phyloP scores from a whole-genome alignment of 1,140 invertebrate genomes.

The Hyles vespertilio region DNA sequence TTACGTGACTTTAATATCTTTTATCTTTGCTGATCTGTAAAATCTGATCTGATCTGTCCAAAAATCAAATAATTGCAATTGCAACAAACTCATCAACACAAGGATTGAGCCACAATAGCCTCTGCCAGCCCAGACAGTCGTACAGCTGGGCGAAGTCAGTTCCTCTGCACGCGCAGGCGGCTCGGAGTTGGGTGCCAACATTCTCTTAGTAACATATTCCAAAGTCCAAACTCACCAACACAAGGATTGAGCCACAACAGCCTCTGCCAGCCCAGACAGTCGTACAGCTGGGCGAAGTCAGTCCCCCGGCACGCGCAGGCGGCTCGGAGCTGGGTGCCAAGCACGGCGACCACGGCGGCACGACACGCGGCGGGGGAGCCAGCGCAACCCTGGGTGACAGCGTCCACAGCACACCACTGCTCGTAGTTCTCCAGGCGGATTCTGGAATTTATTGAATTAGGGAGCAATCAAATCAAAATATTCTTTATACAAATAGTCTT shows the following conservation, averaged over 20 bases:
- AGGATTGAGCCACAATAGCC: constrained; percentile 93
- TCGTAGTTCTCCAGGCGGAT: constrained; percentile 89
- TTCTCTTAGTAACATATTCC: too few species aligned
- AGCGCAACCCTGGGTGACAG: constrained; percentile 91
- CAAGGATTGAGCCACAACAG: constrained; percentile 95
- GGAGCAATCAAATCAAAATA: too few species aligned
- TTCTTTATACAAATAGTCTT: too few species aligned
- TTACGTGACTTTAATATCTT: too few species aligned
- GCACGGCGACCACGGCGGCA: constrained; percentile 87
- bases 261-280: constrained; percentile 92
- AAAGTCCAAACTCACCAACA: constrained; percentile 81
- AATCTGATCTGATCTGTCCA: too few species aligned
- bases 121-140: constrained; percentile 92
- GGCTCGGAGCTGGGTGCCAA: constrained; percentile 89
- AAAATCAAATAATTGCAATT: too few species aligned
- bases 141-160: constrained; percentile 88
- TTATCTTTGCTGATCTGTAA: too few species aligned
- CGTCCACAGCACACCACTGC: constrained; percentile 92
- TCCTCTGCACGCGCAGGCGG: constrained; percentile 89
- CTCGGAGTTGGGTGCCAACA: constrained; percentile 85
- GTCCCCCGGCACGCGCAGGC: constrained; percentile 90
- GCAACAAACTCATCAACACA: constrained; percentile 85
- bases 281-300: constrained; percentile 87
- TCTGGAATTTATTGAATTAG: constrained; percentile 63
- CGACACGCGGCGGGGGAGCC: constrained; percentile 87